A percentile compares a stretch with the other conserved stretches of the same genome.
phyloP scores from a whole-genome alignment of 2,113 vertebrate genomes.

The Mus pahari region DNA sequence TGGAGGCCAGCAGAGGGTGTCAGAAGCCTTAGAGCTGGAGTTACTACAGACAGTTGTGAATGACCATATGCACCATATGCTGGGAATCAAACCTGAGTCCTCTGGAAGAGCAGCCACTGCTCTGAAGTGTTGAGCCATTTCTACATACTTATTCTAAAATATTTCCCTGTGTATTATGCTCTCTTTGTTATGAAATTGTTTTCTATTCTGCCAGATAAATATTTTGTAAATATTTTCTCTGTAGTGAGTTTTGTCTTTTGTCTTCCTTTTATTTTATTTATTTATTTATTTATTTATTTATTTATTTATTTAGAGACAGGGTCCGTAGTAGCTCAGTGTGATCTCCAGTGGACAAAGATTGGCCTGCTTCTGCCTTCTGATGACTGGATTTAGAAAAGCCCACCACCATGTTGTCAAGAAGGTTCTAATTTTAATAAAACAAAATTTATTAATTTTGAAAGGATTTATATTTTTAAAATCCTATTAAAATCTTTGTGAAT shows the following conservation, averaged over 20 bases:
- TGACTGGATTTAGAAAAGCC: background rate
- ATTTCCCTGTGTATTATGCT: background rate
- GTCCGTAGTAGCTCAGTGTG: background rate
- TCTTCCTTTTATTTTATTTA: too few relatives aligned
- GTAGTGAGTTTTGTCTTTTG: background rate
- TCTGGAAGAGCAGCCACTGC: background rate
- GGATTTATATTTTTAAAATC: background rate
- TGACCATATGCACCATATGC: too few relatives aligned
- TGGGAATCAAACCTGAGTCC: too few relatives aligned
- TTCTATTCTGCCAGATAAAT: background rate
- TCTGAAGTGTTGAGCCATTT: background rate
- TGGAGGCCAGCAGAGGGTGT: too few relatives aligned
- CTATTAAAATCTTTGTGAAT: conserved; percentile 3
- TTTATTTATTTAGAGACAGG: too few relatives aligned
- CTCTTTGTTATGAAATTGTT: background rate
- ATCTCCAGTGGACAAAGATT: background rate
- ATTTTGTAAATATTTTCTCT: conserved; percentile 5
- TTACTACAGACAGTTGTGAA: too few relatives aligned
- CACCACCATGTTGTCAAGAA: background rate
- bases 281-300: background rate
- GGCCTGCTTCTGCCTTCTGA: too few relatives aligned
- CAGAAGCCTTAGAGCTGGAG: too few relatives aligned
- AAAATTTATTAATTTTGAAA: background rate
- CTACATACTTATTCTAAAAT: background rate
- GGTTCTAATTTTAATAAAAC: conserved; percentile 27